Evolutionary conservation across 2,888 invertebrate species (phyloP), one percentile per base, ranked within the genome.

Genomic region (Cryptus viduatorius): DNA sequence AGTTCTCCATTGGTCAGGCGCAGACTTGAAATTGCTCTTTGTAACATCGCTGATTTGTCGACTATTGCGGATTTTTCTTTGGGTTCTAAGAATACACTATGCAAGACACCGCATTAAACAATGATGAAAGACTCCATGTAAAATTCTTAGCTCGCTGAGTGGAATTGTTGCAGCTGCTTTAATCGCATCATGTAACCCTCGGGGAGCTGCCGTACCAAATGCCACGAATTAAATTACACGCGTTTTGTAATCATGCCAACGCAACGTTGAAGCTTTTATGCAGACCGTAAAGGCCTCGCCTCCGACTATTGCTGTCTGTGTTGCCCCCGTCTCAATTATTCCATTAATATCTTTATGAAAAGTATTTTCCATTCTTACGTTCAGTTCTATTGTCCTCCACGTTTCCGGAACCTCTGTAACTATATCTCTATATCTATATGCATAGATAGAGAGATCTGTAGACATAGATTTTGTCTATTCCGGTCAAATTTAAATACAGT

Each of bases 141-240:
- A 71, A 80, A 68, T 77, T 77, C 37, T 77, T 68, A 42, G 59
- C 61, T 80, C 50, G 53, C 24, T 44, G 68, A 77, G 42, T n/a
- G n/a, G n/a, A n/a, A n/a, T n/a, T n/a, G n/a, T n/a, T n/a, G n/a
- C n/a, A n/a, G n/a, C n/a, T n/a, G n/a, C n/a, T n/a, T n/a, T n/a
- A n/a, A n/a, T n/a, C n/a, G n/a, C n/a, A n/a, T n/a, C n/a, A n/a
- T n/a, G n/a, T n/a, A n/a, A n/a, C n/a, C n/a, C n/a, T n/a, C n/a
- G n/a, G n/a, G n/a, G n/a, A n/a, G n/a, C n/a, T n/a, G n/a, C n/a
- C n/a, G n/a, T n/a, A n/a, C n/a, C n/a, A 53, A 79, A 48, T 72
- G 48, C 67, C 46, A 65, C 79, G 48, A 85, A 85, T 75, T 53
- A 76, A 59, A 81, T 83, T 81, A 84, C 68, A 78, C 59, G 50